phyloP scores from a whole-genome alignment of 2,888 invertebrate species.

The Apeira syringaria region DNA sequence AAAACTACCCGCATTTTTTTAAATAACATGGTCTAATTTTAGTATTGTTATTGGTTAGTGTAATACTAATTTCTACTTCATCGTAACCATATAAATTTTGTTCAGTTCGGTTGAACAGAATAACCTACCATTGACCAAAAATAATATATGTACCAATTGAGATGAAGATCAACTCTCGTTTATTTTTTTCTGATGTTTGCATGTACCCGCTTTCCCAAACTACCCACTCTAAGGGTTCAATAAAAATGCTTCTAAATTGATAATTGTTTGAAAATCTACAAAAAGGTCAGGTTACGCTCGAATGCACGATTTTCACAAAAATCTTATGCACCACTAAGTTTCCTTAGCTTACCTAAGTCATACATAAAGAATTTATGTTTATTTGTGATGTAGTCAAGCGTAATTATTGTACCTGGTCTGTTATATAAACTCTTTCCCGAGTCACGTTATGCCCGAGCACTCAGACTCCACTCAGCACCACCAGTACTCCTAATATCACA shows the following conservation, averaged over 20 bases:
- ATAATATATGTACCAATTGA: too few species aligned
- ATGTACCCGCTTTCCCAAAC: slow-evolving; percentile 51
- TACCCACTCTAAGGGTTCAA: slow-evolving; percentile 19
- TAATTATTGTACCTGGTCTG: slow-evolving; percentile 34
- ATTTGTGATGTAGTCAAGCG: slow-evolving; percentile 35
- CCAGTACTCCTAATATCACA: slow-evolving; percentile 20
- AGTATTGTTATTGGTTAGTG: too few species aligned
- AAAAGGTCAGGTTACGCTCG: slow-evolving; percentile 35
- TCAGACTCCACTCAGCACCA: slow-evolving; percentile 59
- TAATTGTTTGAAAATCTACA: slow-evolving; percentile 1
- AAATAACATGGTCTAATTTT: too few species aligned
- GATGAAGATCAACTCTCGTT: slow-evolving; percentile 14
- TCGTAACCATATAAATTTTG: too few species aligned
- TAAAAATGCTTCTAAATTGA: too few species aligned
- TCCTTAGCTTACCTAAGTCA: neutral
- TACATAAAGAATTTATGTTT: neutral
- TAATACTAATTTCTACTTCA: too few species aligned
- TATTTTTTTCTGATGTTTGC: slow-evolving; percentile 30
- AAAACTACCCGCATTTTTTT: too few species aligned
- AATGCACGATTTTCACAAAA: slow-evolving; percentile 14
- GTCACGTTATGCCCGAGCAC: slow-evolving; percentile 61
- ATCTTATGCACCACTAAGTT: neutral
- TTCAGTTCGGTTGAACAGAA: too few species aligned
- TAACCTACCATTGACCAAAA: too few species aligned
- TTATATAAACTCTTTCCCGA: slow-evolving; percentile 45